Percentiles rank a stretch among this genome's conserved stretches.
Conservation (phyloP, 2,113 vertebrate species). For the Psilopsiagon aurifrons region DNA sequence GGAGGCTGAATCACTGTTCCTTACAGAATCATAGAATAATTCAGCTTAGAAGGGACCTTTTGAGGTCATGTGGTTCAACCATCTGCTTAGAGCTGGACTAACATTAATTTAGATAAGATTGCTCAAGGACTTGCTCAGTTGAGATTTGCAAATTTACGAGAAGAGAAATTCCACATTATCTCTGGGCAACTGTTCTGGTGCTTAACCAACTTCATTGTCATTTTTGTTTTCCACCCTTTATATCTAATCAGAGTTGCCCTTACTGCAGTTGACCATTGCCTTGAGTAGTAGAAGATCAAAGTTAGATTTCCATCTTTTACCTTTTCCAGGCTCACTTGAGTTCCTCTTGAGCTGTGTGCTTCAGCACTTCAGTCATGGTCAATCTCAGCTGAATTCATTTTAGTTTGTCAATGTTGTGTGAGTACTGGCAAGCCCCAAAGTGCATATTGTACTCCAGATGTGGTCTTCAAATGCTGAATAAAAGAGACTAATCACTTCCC, state of each 20-base stretch:
- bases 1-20: neutral
- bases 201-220: neutral
- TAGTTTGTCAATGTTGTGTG: neutral
- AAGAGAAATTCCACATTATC: neutral
- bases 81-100: neutral
- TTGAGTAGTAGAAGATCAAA: neutral
- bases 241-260: neutral
- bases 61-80: neutral
- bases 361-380: neutral
- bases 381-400: neutral
- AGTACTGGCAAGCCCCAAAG: neutral
- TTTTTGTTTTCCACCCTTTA: neutral
- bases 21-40: neutral
- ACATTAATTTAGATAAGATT: neutral
- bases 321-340: neutral
- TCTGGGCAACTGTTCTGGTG: neutral
- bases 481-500: conserved; percentile 1
- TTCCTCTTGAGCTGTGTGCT: neutral
- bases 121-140: neutral
- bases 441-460: neutral
- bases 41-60: neutral
- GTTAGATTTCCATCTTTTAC: neutral
- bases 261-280: neutral
- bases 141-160: neutral
- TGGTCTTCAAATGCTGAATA: neutral